Evolutionary conservation across 35 echinoderm and acorn worm genomes (phyloP).

Genomic region (Apostichopus japonicus): DNA sequence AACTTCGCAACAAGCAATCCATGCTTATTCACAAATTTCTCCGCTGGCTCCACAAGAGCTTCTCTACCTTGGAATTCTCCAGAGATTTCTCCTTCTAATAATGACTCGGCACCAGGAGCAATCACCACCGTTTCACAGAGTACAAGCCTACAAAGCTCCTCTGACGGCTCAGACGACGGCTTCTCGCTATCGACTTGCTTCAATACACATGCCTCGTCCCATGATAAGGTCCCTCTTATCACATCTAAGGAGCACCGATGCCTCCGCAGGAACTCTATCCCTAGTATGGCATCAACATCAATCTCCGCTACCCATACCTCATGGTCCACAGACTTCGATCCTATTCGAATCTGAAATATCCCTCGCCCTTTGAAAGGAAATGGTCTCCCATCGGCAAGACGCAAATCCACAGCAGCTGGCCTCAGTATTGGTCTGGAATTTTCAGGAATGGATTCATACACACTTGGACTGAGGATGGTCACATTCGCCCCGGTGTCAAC

Average conservation of each 20-base stretch:
- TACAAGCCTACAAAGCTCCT: conserved; percentile 3
- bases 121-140: conserved; percentile 19
- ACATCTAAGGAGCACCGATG: conserved; percentile 19
- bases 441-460: background rate
- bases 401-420: background rate
- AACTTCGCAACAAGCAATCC: conserved; percentile 31
- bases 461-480: background rate
- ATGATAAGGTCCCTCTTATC: background rate
- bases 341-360: conserved; percentile 29
- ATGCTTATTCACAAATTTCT: conserved; percentile 22
- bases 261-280: conserved; percentile 19
- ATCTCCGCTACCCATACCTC: too few relatives aligned
- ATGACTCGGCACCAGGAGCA: background rate
- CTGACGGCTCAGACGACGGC: background rate
- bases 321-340: conserved; percentile 50
- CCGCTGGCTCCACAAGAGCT: conserved; percentile 32
- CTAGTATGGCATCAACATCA: conserved; percentile 38
- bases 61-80: background rate
- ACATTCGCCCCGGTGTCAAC: conserved; percentile 18
- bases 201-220: background rate
- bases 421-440: background rate
- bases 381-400: background rate
- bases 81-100: background rate
- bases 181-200: background rate
- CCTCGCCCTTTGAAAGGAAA: conserved; percentile 21